Percentiles rank a stretch among this genome's conserved stretches.
Evolutionary conservation across 2,888 invertebrate genomes (phyloP).

Genomic region (Arctia plantaginis): DNA sequence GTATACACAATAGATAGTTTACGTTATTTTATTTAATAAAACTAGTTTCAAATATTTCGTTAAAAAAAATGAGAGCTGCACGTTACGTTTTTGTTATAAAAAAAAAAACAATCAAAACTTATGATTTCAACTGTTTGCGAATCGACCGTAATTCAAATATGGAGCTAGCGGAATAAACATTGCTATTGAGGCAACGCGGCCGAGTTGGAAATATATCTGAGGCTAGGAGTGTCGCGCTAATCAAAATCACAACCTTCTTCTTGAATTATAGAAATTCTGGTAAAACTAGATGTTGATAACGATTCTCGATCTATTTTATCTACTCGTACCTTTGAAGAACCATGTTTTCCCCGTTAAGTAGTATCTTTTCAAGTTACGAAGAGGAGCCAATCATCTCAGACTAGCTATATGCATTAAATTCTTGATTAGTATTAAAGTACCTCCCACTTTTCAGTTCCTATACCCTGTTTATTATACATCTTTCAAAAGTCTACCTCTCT

Average conservation of each 20-base stretch:
- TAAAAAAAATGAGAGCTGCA: not conserved
- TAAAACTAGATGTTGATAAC: too few species aligned
- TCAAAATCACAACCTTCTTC: not conserved
- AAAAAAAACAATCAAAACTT: not conserved
- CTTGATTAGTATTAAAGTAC: not conserved
- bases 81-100: not conserved
- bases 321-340: not conserved
- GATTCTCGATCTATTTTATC: too few species aligned
- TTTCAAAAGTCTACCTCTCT: too few species aligned
- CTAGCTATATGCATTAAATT: not conserved
- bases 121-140: constrained; percentile 1
- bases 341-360: not conserved
- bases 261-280: too few species aligned
- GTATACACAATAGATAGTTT: too few species aligned
- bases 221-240: constrained; percentile 5
- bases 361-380: too few species aligned
- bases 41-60: too few species aligned
- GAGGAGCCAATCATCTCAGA: not conserved
- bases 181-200: constrained; percentile 37
- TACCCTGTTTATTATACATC: too few species aligned
- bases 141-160: constrained; percentile 34
- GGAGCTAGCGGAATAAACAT: constrained; percentile 33
- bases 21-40: too few species aligned
- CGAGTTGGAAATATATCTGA: constrained; percentile 36
- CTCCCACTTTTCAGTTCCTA: too few species aligned